Evolutionary conservation across 2,113 vertebrate species (phyloP).

Genomic region (Suncus etruscus): DNA sequence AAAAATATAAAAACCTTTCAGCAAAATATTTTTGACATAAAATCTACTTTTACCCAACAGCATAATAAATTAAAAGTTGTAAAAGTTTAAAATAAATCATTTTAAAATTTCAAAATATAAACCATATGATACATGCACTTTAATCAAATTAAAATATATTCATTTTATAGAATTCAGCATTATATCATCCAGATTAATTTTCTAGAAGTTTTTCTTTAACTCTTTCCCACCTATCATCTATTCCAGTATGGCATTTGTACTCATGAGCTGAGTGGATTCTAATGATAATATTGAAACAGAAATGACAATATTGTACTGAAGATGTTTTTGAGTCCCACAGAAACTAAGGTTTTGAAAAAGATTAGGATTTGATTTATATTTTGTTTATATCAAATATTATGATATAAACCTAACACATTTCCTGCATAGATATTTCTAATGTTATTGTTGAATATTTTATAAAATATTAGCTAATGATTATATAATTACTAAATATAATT

Average conservation of each 20-base stretch:
- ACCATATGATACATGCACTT: background rate
- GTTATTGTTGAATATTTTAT: conserved; percentile 15
- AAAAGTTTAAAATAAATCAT: background rate
- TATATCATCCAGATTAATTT: conserved; percentile 20
- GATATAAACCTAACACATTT: background rate
- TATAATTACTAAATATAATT: no score
- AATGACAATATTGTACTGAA: background rate
- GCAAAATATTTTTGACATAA: background rate
- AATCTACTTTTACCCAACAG: background rate
- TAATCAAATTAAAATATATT: conserved; percentile 27
- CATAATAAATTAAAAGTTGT: background rate
- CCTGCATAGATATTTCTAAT: background rate
- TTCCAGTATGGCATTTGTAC: background rate
- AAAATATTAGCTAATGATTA: background rate
- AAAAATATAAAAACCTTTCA: background rate
- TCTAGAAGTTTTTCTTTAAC: background rate
- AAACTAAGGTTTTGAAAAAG: background rate
- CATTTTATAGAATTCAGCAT: background rate
- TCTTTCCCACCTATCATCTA: background rate
- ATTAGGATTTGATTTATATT: background rate
- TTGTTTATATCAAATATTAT: conserved; percentile 40
- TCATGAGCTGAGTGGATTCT: background rate
- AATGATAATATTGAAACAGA: background rate
- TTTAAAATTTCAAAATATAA: conserved; percentile 47
- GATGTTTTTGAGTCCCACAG: background rate